Percentiles rank a stretch among this genome's conserved stretches.
Conservation (phyloP, 2,888 invertebrate genomes). For the Amphipoea lucens region DNA sequence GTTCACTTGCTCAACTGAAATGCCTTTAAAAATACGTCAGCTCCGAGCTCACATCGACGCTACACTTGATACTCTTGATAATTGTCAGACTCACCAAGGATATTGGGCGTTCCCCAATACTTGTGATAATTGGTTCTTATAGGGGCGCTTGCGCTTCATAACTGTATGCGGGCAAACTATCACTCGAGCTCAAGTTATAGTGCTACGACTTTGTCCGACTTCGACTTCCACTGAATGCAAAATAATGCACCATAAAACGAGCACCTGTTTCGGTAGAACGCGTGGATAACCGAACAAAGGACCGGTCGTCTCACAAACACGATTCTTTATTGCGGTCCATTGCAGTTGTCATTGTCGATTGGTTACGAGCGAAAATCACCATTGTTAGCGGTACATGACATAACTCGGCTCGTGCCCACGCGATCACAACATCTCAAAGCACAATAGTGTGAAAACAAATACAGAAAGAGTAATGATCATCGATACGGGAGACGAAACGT, state of each 20-base stretch:
- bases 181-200: conserved; percentile 66
- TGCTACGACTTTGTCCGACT: conserved; percentile 62
- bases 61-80: conserved; percentile 46
- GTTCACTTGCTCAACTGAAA: conserved; percentile 87
- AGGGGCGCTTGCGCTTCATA: conserved; percentile 79
- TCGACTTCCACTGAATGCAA: conserved; percentile 64
- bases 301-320: conserved; percentile 76
- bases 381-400: conserved; percentile 81
- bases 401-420: conserved; percentile 78
- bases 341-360: conserved; percentile 81
- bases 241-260: conserved; percentile 74
- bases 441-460: conserved; percentile 75
- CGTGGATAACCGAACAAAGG: conserved; percentile 79
- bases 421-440: conserved; percentile 71
- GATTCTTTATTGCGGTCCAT: conserved; percentile 79
- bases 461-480: conserved; percentile 73
- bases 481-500: conserved; percentile 67
- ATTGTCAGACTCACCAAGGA: conserved; percentile 65
- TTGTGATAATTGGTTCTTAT: conserved; percentile 80
- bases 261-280: conserved; percentile 79
- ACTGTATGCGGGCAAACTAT: conserved; percentile 81
- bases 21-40: conserved; percentile 70
- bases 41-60: conserved; percentile 58
- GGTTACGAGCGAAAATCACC: conserved; percentile 79
- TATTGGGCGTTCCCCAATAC: conserved; percentile 74